Conservation (phyloP, 2,113 vertebrate genomes). For the Coracopsis vasa region DNA sequence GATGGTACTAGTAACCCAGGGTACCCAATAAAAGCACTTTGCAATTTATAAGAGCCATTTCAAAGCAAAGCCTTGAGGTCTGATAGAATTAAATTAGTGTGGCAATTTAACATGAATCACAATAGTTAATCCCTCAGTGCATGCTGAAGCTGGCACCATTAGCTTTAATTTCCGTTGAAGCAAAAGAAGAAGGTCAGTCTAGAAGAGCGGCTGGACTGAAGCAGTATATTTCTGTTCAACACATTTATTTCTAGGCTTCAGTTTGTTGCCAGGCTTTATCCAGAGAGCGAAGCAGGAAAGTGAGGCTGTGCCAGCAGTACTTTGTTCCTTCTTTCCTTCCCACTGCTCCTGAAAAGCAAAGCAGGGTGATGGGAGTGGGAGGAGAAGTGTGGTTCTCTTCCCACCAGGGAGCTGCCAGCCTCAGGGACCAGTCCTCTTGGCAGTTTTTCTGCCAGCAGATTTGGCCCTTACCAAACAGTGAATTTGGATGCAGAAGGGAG, state of each 20-base stretch:
- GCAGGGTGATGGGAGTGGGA: neutral
- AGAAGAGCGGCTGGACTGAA: neutral
- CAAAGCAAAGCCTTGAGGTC: slow-evolving; percentile 9
- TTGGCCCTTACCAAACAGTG: neutral
- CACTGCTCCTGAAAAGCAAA: neutral
- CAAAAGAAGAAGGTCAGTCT: slow-evolving; percentile 18
- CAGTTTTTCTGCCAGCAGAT: neutral
- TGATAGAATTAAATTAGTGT: slow-evolving; percentile 23
- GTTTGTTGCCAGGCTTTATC: neutral
- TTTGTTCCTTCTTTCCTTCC: neutral
- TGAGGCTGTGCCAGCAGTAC: neutral
- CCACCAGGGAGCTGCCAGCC: neutral
- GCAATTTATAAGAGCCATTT: neutral
- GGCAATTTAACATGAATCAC: slow-evolving; percentile 28
- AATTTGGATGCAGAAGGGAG: neutral
- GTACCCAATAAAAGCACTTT: neutral
- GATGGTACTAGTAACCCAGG: neutral
- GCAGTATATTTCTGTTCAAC: neutral
- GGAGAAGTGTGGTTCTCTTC: neutral
- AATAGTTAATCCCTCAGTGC: neutral
- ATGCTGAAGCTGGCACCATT: neutral
- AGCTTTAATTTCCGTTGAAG: neutral
- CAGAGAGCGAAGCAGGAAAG: neutral
- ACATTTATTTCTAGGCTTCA: neutral
- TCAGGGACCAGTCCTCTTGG: neutral